Conservation (phyloP, 2,888 invertebrate genomes). For the Cantharis flavilabris region DNA sequence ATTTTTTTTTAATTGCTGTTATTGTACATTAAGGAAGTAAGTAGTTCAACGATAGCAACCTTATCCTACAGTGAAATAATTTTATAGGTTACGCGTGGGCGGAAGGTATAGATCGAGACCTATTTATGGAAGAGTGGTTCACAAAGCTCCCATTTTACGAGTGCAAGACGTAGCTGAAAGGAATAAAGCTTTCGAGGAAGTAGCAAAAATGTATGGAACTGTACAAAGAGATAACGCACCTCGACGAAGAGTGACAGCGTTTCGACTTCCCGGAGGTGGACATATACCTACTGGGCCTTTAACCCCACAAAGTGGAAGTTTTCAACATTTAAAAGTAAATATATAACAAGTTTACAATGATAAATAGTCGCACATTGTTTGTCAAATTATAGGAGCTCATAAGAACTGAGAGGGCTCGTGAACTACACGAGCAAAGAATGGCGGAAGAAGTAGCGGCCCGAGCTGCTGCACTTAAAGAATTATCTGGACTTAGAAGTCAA, state of each 20-base stretch:
- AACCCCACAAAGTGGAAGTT: constrained; percentile 61
- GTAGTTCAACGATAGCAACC: too few species aligned
- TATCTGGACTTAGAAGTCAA: constrained; percentile 24
- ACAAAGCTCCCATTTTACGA: constrained; percentile 66
- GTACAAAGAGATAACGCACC: constrained; percentile 49
- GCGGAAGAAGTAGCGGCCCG: constrained; percentile 74
- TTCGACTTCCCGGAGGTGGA: constrained; percentile 53
- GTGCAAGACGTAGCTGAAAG: constrained; percentile 54
- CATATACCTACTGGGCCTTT: constrained; percentile 57
- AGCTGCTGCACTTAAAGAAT: constrained; percentile 64
- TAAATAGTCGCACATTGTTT: neutral
- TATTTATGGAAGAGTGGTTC: constrained; percentile 74
- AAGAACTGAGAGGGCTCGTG: constrained; percentile 75
- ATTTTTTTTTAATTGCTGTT: too few species aligned
- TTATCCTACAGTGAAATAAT: neutral
- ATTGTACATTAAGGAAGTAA: too few species aligned
- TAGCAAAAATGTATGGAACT: constrained; percentile 58
- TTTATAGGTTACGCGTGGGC: constrained; percentile 52
- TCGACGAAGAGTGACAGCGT: constrained; percentile 48
- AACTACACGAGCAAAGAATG: constrained; percentile 74
- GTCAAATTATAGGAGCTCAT: constrained; percentile 63
- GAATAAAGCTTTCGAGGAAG: constrained; percentile 59
- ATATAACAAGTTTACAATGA: neutral
- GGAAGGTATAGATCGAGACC: constrained; percentile 58
- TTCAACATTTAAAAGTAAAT: constrained; percentile 72